Percentiles rank a stretch among this genome's conserved stretches.
These are phyloP conservation scores for Anagrus nilaparvatae DNA, from an alignment of 1,140 invertebrate species.

Conservation along the genomic window DNA sequence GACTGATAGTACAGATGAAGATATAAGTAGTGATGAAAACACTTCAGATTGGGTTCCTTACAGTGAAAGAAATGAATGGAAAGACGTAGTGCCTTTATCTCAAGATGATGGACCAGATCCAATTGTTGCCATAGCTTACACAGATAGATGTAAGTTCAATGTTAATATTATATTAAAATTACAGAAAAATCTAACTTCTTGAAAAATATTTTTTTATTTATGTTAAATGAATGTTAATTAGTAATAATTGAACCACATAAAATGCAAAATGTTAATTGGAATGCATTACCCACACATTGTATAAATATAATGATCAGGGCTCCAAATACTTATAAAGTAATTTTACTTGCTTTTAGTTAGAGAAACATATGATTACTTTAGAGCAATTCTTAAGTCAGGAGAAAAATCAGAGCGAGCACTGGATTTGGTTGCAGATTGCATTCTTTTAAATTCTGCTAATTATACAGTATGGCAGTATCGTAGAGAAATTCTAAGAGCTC, in stretches of 20 bases:
- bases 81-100: slow-evolving; percentile 68
- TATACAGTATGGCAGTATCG: slow-evolving; percentile 98
- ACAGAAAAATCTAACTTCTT: too few relatives aligned
- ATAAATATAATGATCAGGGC: too few relatives aligned
- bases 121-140: slow-evolving; percentile 85
- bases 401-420: slow-evolving; percentile 87
- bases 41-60: slow-evolving; percentile 61
- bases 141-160: slow-evolving; percentile 77
- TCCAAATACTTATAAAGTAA: too few relatives aligned
- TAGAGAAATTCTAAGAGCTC: slow-evolving; percentile 67
- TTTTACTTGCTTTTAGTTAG: slow-evolving; percentile 82
- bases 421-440: slow-evolving; percentile 77
- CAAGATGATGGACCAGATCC: slow-evolving; percentile 82
- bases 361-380: slow-evolving; percentile 93
- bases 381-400: slow-evolving; percentile 72
- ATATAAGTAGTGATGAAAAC: slow-evolving; percentile 36
- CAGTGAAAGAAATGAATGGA: slow-evolving; percentile 75
- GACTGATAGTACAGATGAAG: slow-evolving; percentile 36
- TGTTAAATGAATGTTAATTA: too few relatives aligned
- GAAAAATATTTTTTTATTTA: too few relatives aligned
- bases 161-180: too few relatives aligned
- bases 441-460: slow-evolving; percentile 91
- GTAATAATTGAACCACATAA: too few relatives aligned
- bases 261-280: too few relatives aligned
- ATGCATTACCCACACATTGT: too few relatives aligned